phyloP scores from a whole-genome alignment of 2,797 vertebrate species.

The Fringilla coelebs region DNA sequence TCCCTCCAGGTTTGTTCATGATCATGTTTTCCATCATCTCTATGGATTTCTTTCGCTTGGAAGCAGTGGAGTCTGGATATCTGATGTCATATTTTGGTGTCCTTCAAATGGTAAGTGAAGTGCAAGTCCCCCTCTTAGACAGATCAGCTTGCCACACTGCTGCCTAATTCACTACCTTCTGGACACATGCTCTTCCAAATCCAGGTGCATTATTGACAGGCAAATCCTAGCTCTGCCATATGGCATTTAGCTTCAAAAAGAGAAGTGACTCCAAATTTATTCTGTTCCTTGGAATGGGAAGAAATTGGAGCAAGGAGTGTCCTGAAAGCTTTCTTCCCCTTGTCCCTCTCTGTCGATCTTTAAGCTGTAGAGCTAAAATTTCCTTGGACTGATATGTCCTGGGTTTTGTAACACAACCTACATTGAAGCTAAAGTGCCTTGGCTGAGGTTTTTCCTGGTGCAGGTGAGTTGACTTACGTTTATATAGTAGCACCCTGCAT shows the following conservation, averaged over 20 bases:
- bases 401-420: neutral
- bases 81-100: slow-evolving; percentile 90
- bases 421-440: neutral
- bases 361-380: neutral
- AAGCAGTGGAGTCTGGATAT: slow-evolving; percentile 85
- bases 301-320: neutral
- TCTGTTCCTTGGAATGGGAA: neutral
- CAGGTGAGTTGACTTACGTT: neutral
- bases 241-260: neutral
- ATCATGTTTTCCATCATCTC: slow-evolving; percentile 92
- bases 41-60: slow-evolving; percentile 89
- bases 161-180: neutral
- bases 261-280: neutral
- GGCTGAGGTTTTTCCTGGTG: neutral
- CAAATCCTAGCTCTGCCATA: neutral
- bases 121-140: neutral
- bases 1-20: slow-evolving; percentile 85
- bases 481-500: neutral
- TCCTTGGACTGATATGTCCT: neutral
- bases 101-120: slow-evolving; percentile 86
- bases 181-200: neutral
- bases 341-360: neutral
- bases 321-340: neutral
- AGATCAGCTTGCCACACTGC: neutral
- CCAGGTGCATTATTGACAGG: neutral